phyloP scores from a whole-genome alignment of 2,888 invertebrate species.

The Ectobius pallidus region DNA sequence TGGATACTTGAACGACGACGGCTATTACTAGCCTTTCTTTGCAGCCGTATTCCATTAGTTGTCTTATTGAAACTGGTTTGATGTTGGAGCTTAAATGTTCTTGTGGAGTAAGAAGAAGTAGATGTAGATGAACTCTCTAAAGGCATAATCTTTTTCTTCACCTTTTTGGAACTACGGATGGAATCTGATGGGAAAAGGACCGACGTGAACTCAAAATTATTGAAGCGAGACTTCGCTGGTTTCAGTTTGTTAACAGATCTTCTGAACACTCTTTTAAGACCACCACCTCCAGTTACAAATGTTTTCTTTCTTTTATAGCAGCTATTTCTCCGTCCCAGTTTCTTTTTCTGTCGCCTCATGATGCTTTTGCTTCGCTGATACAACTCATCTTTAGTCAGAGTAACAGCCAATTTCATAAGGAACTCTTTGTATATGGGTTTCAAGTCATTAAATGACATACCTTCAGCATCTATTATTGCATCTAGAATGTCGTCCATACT shows the following conservation, averaged over 20 bases:
- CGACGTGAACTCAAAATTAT: slow-evolving; percentile 53
- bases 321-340: slow-evolving; percentile 64
- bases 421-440: slow-evolving; percentile 93
- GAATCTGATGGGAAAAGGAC: slow-evolving; percentile 54
- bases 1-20: slow-evolving; percentile 3
- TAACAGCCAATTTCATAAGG: slow-evolving; percentile 82
- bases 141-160: background rate
- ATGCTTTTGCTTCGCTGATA: slow-evolving; percentile 89
- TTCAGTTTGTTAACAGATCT: slow-evolving; percentile 53
- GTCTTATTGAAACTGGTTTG: background rate
- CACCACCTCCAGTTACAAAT: slow-evolving; percentile 60
- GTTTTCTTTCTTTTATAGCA: slow-evolving; percentile 55
- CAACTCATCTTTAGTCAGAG: slow-evolving; percentile 89
- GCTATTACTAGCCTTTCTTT: background rate
- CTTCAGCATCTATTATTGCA: slow-evolving; percentile 88
- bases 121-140: slow-evolving; percentile 25
- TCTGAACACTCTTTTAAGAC: slow-evolving; percentile 68
- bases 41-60: background rate
- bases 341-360: slow-evolving; percentile 83
- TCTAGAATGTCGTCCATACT: slow-evolving; percentile 87
- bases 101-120: slow-evolving; percentile 22
- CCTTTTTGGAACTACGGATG: slow-evolving; percentile 25
- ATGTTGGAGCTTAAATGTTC: background rate
- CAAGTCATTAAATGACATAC: slow-evolving; percentile 91
- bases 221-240: slow-evolving; percentile 39